Evolutionary conservation across 2,888 invertebrate species (phyloP).

Genomic region (Drosophila robusta): DNA sequence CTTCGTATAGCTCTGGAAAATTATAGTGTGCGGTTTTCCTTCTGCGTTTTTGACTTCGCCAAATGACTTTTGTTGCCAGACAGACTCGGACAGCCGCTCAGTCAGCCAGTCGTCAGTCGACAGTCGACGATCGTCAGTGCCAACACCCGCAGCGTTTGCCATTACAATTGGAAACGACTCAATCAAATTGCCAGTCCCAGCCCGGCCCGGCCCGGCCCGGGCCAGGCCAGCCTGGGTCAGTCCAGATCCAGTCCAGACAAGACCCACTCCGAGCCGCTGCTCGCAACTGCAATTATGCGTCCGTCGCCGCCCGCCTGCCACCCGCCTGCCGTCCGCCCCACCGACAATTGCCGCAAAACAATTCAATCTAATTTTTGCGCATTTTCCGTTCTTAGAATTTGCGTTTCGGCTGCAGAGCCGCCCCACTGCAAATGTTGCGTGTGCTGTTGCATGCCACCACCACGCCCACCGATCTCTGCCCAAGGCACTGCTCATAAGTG

Average conservation of each 20-base stretch:
- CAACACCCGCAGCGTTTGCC: slow-evolving; percentile 76
- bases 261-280: slow-evolving; percentile 17
- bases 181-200: slow-evolving; percentile 77
- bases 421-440: slow-evolving; percentile 60
- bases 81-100: slow-evolving; percentile 10
- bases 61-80: slow-evolving; percentile 69
- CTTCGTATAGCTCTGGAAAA: slow-evolving; percentile 57
- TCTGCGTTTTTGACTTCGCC: slow-evolving; percentile 54
- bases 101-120: slow-evolving; percentile 20
- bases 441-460: slow-evolving; percentile 46
- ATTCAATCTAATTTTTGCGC: slow-evolving; percentile 76
- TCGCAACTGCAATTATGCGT: slow-evolving; percentile 66
- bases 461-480: slow-evolving; percentile 47
- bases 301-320: neutral
- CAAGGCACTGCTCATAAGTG: slow-evolving; percentile 62
- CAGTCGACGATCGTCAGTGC: slow-evolving; percentile 62
- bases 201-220: slow-evolving; percentile 21
- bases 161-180: slow-evolving; percentile 80
- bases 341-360: slow-evolving; percentile 56
- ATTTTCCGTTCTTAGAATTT: slow-evolving; percentile 71
- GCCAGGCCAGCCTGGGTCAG: slow-evolving; percentile 15
- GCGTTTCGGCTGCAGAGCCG: slow-evolving; percentile 49
- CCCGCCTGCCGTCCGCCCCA: neutral
- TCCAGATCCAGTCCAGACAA: slow-evolving; percentile 38
- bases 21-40: slow-evolving; percentile 70